phyloP scores from a whole-genome alignment of 2,113 vertebrate species.

The Brienomyrus brachyistius region DNA sequence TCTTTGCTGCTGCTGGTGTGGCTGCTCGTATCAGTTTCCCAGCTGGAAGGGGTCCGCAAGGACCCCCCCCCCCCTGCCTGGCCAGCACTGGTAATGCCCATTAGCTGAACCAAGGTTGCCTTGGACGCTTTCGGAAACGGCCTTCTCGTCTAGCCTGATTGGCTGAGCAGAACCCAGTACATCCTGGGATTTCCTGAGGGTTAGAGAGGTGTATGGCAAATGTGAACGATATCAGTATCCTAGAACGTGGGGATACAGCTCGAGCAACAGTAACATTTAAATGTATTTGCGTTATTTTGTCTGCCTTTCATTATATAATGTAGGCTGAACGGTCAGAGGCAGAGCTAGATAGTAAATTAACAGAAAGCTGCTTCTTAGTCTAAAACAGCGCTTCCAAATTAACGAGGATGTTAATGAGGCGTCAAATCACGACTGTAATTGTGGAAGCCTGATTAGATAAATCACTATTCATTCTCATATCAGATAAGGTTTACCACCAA shows the following conservation, averaged over 20 bases:
- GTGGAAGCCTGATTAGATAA: background rate
- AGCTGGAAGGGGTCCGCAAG: background rate
- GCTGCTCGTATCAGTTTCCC: background rate
- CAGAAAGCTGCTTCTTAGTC: background rate
- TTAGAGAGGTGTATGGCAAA: background rate
- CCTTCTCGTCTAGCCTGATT: background rate
- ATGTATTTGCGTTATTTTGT: background rate
- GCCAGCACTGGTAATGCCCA: background rate
- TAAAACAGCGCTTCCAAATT: background rate
- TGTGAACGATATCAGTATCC: background rate
- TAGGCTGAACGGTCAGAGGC: background rate
- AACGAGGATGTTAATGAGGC: background rate
- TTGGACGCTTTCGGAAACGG: background rate
- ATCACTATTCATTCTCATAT: background rate
- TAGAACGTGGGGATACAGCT: background rate
- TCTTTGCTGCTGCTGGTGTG: background rate
- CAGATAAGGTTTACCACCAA: background rate
- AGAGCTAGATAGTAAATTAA: background rate
- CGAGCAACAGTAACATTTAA: background rate
- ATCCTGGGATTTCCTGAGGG: background rate
- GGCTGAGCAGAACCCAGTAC: background rate
- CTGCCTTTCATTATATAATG: constrained; percentile 3
- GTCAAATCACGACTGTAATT: background rate
- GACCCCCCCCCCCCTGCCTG: background rate
- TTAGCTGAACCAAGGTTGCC: background rate